Evolutionary conservation across 2,888 invertebrate genomes (phyloP).

Genomic region (Tachina grossa): DNA sequence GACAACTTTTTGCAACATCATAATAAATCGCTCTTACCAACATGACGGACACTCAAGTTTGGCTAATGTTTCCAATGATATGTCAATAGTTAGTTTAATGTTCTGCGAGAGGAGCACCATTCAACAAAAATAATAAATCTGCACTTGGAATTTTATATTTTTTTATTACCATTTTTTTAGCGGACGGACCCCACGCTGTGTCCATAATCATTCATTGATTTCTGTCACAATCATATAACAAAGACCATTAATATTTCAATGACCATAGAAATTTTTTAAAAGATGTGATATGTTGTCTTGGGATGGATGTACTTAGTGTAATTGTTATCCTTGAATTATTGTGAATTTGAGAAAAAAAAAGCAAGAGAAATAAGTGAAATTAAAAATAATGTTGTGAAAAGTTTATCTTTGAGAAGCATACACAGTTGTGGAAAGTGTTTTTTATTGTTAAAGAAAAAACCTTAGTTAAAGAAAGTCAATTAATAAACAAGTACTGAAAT

Average conservation of each 20-base stretch:
- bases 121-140: slow-evolving; percentile 38
- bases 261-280: slow-evolving; percentile 26
- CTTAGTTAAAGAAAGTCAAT: too few relatives aligned
- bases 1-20: slow-evolving; percentile 18
- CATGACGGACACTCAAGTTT: neutral
- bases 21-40: slow-evolving; percentile 21
- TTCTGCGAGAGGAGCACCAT: slow-evolving; percentile 41
- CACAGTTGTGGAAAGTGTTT: neutral
- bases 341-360: slow-evolving; percentile 48
- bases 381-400: slow-evolving; percentile 41
- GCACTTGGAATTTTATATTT: slow-evolving; percentile 2
- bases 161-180: slow-evolving; percentile 29
- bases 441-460: too few relatives aligned
- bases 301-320: slow-evolving; percentile 20
- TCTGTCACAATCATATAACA: slow-evolving; percentile 69
- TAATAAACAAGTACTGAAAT: too few relatives aligned
- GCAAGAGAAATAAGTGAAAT: slow-evolving; percentile 23
- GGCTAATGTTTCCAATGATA: slow-evolving; percentile 52
- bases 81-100: slow-evolving; percentile 47
- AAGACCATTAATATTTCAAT: slow-evolving; percentile 67
- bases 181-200: slow-evolving; percentile 66
- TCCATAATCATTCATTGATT: slow-evolving; percentile 67
- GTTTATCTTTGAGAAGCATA: slow-evolving; percentile 23
- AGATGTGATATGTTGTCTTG: neutral
- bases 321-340: slow-evolving; percentile 57